These are phyloP conservation scores for Clarias laeviceps DNA, from an alignment of 2,797 vertebrate genomes.

Conservation along the genomic window DNA sequence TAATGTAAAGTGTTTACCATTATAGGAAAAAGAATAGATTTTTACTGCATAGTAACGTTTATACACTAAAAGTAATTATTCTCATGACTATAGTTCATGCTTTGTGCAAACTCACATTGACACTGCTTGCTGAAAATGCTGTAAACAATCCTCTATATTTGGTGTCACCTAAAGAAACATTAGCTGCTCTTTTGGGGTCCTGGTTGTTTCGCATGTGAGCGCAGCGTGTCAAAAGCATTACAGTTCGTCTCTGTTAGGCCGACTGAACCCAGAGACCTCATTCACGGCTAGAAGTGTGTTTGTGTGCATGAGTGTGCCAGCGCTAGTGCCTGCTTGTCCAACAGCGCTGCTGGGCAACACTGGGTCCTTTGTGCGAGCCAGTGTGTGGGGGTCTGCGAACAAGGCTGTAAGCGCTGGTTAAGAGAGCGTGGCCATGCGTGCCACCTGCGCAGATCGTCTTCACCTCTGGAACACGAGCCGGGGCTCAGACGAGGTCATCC, in stretches of 20 bases:
- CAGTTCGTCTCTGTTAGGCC: slow-evolving; percentile 40
- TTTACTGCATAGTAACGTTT: not conserved
- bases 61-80: not conserved
- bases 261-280: slow-evolving; percentile 35
- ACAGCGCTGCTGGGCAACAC: slow-evolving; percentile 41
- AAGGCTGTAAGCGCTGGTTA: slow-evolving; percentile 34
- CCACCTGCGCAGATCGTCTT: slow-evolving; percentile 23
- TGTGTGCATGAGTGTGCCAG: slow-evolving; percentile 4
- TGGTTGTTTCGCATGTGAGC: slow-evolving; percentile 14
- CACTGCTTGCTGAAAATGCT: not conserved
- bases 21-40: not conserved
- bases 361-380: slow-evolving; percentile 36
- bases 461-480: slow-evolving; percentile 25
- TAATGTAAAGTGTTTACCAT: not conserved
- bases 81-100: not conserved
- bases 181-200: not conserved
- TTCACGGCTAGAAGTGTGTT: not conserved
- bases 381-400: slow-evolving; percentile 30
- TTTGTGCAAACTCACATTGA: not conserved
- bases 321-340: slow-evolving; percentile 43
- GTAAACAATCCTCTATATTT: not conserved
- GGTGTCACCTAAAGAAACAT: not conserved
- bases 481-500: slow-evolving; percentile 14
- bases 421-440: slow-evolving; percentile 9
- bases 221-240: slow-evolving; percentile 35